Evolutionary conservation across 2,888 invertebrate species (phyloP).

Genomic region (Stictocephala bisonia): DNA sequence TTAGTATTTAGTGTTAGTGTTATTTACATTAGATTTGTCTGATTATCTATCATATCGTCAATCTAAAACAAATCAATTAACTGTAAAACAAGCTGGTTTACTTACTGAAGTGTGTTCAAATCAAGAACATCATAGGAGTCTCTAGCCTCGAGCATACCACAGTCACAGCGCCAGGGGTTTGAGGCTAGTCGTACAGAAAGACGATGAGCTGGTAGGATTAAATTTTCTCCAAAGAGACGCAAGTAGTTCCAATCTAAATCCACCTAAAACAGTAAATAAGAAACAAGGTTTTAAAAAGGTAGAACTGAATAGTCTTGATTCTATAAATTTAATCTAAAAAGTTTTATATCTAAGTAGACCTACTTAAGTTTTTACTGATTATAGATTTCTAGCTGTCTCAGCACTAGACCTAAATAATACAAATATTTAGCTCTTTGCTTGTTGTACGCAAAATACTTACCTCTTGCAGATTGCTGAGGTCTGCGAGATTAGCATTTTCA

Average conservation of each 20-base stretch:
- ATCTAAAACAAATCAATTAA: no score
- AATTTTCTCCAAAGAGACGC: neutral
- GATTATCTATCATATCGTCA: no score
- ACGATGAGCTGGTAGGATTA: neutral
- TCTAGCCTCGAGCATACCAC: neutral
- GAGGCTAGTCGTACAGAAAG: slow-evolving; percentile 6
- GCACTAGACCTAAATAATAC: no score
- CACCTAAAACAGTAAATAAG: neutral
- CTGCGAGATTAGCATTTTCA: neutral
- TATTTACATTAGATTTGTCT: no score
- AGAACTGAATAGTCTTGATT: no score
- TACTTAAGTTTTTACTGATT: no score
- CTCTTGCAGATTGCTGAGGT: neutral
- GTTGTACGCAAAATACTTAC: neutral
- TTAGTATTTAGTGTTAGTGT: no score
- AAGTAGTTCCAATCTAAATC: slow-evolving; percentile 26
- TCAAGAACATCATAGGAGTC: slow-evolving; percentile 10
- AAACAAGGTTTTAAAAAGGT: neutral
- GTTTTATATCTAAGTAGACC: no score
- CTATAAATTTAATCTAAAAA: no score
- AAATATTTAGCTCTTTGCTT: no score
- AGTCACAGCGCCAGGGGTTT: slow-evolving; percentile 24
- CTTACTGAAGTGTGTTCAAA: neutral
- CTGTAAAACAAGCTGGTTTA: no score
- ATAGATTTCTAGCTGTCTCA: no score